Evolutionary conservation across 2,113 vertebrate species (phyloP), one percentile per base, ranked within the genome.

Genomic region (Psophia crepitans): DNA sequence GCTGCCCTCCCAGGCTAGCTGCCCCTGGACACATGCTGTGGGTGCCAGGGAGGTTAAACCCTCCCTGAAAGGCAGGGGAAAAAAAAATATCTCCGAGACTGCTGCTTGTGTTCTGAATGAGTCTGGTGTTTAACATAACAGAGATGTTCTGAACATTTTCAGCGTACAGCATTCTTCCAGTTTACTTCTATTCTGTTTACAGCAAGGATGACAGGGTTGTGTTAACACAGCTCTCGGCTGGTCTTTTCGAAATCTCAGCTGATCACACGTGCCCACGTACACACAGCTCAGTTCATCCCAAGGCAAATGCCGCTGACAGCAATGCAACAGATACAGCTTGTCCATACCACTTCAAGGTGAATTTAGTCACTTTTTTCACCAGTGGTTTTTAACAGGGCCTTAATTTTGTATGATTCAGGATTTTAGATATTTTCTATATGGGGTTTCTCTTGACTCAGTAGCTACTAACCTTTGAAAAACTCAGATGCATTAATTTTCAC

Each of bases 1-100:
- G 2, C 58, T 26, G 33, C 58, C 13, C 21, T 87, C 13, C 20
- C 8, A 37, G 61, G n/a, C 28, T 68, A 48, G 26, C 78, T 53
- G 43, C 4, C 21, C 0, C 2, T 1, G 1, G 26, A 20, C 35
- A 11, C 43, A 53, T 1, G 15, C 23, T 6, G 3, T 0, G 0
- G 49, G 37, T 1, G 1, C 21, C 12, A 3, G 13, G 33, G 22
- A 26, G 60, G 54, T 60, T 54, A 87, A 73, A 76, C 3, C 14
- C 54, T 58, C 12, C 35, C 20, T 46, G 70, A 41, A 41, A 32
- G 64, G 51, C 61, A 66, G 43, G 32, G n/a, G 63, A 16, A 77
- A 76, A 68, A 32, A n/a, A n/a, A n/a, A n/a, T n/a, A n/a, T 20
- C 3, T 0, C 3, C 33, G 48, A 70, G 37, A 66, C 27, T 1